These are phyloP conservation scores for Xyrauchen texanus DNA, from an alignment of 2,113 vertebrate genomes.

Conservation along the genomic window DNA sequence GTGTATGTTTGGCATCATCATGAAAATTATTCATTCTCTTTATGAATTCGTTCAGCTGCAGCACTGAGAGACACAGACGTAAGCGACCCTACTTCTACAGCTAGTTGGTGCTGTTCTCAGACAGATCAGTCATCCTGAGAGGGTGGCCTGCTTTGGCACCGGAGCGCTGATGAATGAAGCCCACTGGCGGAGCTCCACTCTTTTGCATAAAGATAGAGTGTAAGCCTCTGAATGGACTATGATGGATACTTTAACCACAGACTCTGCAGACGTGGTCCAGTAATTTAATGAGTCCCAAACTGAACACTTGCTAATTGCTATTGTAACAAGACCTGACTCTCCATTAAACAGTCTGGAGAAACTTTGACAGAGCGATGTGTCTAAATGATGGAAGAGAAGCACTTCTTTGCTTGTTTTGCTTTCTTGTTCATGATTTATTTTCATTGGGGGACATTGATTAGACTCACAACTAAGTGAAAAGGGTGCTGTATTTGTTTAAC, in stretches of 20 bases:
- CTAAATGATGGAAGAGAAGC: slow-evolving; percentile 41
- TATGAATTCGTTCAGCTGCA: background rate
- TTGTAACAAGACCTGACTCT: slow-evolving; percentile 67
- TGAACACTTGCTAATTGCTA: slow-evolving; percentile 72
- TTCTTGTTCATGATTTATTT: slow-evolving; percentile 21
- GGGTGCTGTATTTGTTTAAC: background rate
- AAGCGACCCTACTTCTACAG: background rate
- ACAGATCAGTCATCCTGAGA: slow-evolving; percentile 38
- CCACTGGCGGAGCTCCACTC: slow-evolving; percentile 63
- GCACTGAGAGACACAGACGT: background rate
- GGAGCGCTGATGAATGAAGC: slow-evolving; percentile 66
- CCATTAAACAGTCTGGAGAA: slow-evolving; percentile 40
- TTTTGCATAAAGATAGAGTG: slow-evolving; percentile 65
- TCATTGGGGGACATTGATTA: slow-evolving; percentile 10
- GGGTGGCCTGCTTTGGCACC: slow-evolving; percentile 15
- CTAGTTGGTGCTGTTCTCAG: background rate
- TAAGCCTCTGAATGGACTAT: slow-evolving; percentile 49
- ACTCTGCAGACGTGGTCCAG: slow-evolving; percentile 63
- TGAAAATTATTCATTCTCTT: slow-evolving; percentile 13
- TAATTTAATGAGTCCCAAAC: slow-evolving; percentile 77
- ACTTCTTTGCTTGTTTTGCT: slow-evolving; percentile 27
- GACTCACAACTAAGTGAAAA: background rate
- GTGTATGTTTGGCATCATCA: background rate
- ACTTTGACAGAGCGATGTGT: slow-evolving; percentile 23
- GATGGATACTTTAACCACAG: slow-evolving; percentile 71